Conservation (phyloP, 2,113 vertebrate species). For the Panthera leo region DNA sequence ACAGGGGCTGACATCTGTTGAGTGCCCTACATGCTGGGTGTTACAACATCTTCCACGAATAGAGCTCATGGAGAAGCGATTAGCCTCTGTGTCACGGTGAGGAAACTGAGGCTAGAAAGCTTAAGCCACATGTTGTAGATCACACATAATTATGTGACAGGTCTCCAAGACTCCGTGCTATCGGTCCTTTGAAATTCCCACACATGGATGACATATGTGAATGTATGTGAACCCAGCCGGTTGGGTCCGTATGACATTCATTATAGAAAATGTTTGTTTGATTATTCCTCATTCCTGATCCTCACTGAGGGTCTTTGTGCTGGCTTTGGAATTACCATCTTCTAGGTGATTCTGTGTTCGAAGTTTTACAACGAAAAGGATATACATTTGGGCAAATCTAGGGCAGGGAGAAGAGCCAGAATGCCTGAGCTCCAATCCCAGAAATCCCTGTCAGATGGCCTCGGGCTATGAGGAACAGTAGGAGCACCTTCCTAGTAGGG, state of each 20-base stretch:
- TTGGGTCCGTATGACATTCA: background rate
- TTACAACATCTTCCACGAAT: background rate
- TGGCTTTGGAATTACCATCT: background rate
- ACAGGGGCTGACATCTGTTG: background rate
- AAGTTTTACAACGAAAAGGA: background rate
- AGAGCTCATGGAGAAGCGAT: background rate
- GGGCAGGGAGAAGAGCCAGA: background rate
- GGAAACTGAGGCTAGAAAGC: background rate
- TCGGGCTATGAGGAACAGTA: background rate
- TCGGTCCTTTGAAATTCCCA: background rate
- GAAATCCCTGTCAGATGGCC: background rate
- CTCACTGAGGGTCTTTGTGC: background rate
- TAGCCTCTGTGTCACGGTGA: background rate
- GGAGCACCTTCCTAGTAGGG: background rate
- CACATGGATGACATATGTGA: conserved; percentile 1
- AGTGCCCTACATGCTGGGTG: background rate
- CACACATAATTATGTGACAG: background rate
- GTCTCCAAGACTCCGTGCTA: background rate
- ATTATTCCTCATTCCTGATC: conserved; percentile 37
- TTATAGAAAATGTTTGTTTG: conserved; percentile 1
- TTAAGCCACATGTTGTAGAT: background rate
- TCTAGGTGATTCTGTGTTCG: background rate
- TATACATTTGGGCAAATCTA: background rate
- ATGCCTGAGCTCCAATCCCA: background rate
- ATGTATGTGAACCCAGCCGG: background rate